These are phyloP conservation scores for Corythaixoides concolor DNA, from an alignment of 2,113 vertebrate genomes.

Conservation along the genomic window DNA sequence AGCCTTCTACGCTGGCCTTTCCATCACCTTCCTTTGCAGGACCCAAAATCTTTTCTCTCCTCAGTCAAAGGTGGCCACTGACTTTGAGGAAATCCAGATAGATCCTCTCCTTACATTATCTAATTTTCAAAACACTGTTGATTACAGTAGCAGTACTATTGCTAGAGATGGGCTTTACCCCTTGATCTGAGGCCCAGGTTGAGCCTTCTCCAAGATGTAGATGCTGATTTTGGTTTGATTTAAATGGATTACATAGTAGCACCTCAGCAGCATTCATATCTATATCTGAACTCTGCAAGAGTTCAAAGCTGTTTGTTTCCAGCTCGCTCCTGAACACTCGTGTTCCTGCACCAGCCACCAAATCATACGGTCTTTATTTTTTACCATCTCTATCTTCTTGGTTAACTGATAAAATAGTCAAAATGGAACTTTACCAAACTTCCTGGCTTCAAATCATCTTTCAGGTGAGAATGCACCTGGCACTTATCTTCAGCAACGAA, in stretches of 20 bases:
- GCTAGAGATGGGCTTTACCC: neutral
- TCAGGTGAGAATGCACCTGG: neutral
- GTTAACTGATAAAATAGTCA: conserved; percentile 26
- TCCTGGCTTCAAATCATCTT: conserved; percentile 14
- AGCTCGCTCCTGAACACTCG: neutral
- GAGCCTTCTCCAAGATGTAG: neutral
- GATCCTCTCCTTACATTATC: neutral
- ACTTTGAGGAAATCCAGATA: neutral
- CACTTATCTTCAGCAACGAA: neutral
- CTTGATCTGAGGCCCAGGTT: neutral
- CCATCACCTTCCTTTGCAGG: neutral
- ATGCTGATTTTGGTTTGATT: conserved; percentile 11
- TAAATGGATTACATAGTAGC: neutral
- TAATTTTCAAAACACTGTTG: neutral
- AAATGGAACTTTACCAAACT: neutral
- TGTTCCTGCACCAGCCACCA: neutral
- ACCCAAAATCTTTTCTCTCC: neutral
- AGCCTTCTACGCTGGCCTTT: conserved; percentile 22
- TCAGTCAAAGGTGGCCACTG: neutral
- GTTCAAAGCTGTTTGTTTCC: neutral
- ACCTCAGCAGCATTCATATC: neutral
- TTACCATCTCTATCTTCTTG: neutral
- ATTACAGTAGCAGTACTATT: neutral
- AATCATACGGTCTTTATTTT: neutral
- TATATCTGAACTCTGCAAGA: neutral